Evolutionary conservation across 1,140 invertebrate species (phyloP), one percentile per base, ranked within the genome.

Genomic region (Temnothorax curvispinosus): DNA sequence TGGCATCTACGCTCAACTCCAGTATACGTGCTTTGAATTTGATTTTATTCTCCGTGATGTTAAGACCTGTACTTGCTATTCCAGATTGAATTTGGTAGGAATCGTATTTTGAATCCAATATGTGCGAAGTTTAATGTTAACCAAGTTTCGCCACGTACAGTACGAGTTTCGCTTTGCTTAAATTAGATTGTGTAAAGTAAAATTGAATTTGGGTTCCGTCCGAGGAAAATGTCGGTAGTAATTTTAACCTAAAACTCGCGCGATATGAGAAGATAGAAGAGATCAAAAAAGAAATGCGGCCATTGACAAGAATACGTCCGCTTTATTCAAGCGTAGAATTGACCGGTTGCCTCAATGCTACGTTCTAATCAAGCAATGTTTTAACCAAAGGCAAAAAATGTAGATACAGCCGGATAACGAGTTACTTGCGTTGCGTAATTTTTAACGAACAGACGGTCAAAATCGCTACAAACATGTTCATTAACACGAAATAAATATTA

Each of bases 81-180:
- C 67, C 41, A 27, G 54, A 75, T 84, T 62, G 69, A 82, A 74
- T 82, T 41, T 44, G 41, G 27, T 47, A 35, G 80, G 18, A 82
- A 82, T 74, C 80, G 54, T 75, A 84, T 75, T 84, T 74, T 38
- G 80, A 60, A 84, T 74, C 41, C 80, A 74, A 74, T 75, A 71
- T 58, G 60, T 47, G 38, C 65, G 18, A 82, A 82, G 67, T 84
- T 84, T 74, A 60, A 84, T 75, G 69, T 84, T 60, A 75, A 75
- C 80, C 35, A 50, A 84, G 54, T 84, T 84, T 27, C 32, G 6
- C 13, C 27, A 56, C 80, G 54, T 38, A 47, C 27, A 35, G 18
- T n/a, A 35, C 54, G 13, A 81, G 62, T 74, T 82, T 74, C 80
- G 41, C 50, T 82, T 47, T 71, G 38, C 56, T 71, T 71, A 71